Base-by-base conservation (phyloP, 2,797 vertebrate genomes). In the Ceryle rudis region DNA sequence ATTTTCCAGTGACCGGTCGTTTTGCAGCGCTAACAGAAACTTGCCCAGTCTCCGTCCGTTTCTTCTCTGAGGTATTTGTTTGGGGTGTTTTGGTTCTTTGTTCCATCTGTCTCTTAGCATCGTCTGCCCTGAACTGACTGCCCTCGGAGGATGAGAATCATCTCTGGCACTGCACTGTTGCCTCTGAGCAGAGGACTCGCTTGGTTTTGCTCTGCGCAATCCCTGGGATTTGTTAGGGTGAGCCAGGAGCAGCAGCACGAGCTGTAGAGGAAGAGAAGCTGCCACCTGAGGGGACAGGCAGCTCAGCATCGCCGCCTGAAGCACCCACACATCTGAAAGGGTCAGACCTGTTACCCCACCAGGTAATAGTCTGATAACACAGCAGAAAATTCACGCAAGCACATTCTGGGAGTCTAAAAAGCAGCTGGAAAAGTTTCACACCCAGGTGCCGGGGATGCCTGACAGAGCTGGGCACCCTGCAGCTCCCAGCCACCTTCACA, bases 1-100 rank as follows among this genome's bases (percentile, higher is more conserved):
- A 95, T 97, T 96, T 96, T 97, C 96, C 96, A 91, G 81, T 83
- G 86, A 54, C 92, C 23, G 6, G 2, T 47, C 29, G 1, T 74
- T 78, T 66, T 93, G 95, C 92, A 73, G 91, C 2, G 14, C 83
- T 75, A 35, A 57, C 13, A 72, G 96, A 95, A 97, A 95, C 52
- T 81, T 35, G 14, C 29, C 67, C 10, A 1, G 33, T 22, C 72
- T 61, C 25, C 0, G 5, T 11, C 41, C 3, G 0, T 51, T 69
- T 23, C 74, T 41, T 5, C 69, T 62, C 82, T 12, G 1, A 11
- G 8, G 9, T 13, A 8, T 65, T 57, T 31, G 22, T 42, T 61
- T 6, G 33, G 54, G 57, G 18, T 58, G 20, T 5, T 16, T 52
- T 7, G 21, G 8, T 18, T 11, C 23, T 6, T 12, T 55, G 61